These are phyloP conservation scores for Odontocolon sp. DNA, from an alignment of 2,888 invertebrate genomes.

Conservation along the genomic window DNA sequence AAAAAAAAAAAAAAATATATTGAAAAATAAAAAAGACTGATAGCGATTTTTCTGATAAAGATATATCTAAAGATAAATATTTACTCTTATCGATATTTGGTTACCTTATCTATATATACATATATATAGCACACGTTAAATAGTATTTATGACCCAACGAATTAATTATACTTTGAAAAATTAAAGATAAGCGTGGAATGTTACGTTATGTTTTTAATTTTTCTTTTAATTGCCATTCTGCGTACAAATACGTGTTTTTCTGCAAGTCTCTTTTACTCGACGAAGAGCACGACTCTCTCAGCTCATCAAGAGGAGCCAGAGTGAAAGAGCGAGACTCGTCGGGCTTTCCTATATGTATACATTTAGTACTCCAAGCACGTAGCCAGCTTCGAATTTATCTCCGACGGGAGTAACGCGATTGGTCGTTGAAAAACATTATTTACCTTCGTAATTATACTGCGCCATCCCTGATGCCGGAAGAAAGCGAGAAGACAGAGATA, in stretches of 20 bases:
- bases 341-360: conserved; percentile 30
- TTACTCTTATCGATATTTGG: too few species aligned
- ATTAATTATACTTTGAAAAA: conserved; percentile 20
- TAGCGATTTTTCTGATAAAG: too few species aligned
- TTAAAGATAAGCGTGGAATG: conserved; percentile 11
- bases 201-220: conserved; percentile 34
- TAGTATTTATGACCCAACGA: conserved; percentile 11
- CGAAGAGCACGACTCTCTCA: conserved; percentile 25
- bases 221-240: conserved; percentile 30
- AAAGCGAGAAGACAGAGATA: conserved; percentile 38
- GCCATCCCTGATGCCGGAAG: conserved; percentile 60
- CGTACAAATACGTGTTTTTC: conserved; percentile 21
- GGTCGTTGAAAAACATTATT: conserved; percentile 71
- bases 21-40: not conserved
- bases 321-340: conserved; percentile 38
- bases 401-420: conserved; percentile 69
- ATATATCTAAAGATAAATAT: too few species aligned
- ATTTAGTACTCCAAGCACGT: conserved; percentile 70
- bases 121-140: not conserved
- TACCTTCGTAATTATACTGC: conserved; percentile 75
- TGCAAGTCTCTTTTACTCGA: conserved; percentile 36
- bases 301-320: conserved; percentile 19
- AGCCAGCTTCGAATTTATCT: conserved; percentile 71
- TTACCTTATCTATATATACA: too few species aligned
- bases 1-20: not conserved